Evolutionary conservation across 1,140 invertebrate species (phyloP), one percentile per base, ranked within the genome.

Genomic region (Dolichoris vasculosae): DNA sequence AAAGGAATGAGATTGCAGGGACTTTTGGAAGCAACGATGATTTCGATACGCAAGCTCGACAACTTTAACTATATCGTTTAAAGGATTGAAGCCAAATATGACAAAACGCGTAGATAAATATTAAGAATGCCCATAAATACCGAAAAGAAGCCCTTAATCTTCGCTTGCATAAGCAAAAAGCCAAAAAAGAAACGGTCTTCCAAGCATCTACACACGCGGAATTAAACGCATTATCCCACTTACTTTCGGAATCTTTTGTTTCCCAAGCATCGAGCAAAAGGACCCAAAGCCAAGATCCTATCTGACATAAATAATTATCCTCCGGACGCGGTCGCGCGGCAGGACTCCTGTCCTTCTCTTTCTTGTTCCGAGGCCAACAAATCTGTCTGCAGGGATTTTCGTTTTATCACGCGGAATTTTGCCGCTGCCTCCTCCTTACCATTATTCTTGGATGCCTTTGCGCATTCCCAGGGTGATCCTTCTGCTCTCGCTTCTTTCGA

Each of bases 241-340:
- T 85, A 84, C 86, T 78, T 85, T 79, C 86, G 88, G 89, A 90
- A 91, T 91, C 92, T 93, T 93, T 93, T 93, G 92, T 93, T 91
- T 93, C 90, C 89, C 88, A 88, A 83, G 87, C 87, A 84, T 23
- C 13, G 69, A 40, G 71, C 17, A n/a, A 67, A 87, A 87, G 89
- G 89, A 89, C 89, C 89, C 87, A 89, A 87, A 67, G 89, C 88
- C 89, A 87, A 92, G 92, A 93, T 93, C 90, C 91, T 93, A 93
- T 93, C 92, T 90, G 88, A 89, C 90, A 90, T 93, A 93, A 93
- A 93, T 93, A 93, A 93, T 93, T 93, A 93, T 93, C 91, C 90
- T 92, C 87, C 83, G 89, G 88, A 84, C 67, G 88, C 88, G 86
- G 88, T 90, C 91, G 90, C 88, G 87, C 89, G 82, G 88, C 87